Base-by-base conservation (phyloP, 2,888 invertebrate species). In the Tridacna gigas region DNA sequence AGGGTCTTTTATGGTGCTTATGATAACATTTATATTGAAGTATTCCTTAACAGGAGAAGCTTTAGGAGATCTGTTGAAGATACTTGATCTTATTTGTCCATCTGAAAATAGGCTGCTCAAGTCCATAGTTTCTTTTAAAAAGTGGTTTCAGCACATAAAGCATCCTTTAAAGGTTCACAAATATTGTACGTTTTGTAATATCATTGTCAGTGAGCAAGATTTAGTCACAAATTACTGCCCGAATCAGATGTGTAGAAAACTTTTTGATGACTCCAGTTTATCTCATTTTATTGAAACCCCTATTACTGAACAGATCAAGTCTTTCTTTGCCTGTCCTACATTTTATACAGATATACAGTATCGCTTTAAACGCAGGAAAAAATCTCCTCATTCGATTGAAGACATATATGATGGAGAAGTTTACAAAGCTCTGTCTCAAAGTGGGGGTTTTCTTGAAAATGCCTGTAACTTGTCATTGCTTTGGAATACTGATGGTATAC, bases 141-240 rank as follows among this genome's bases (percentile, higher is more conserved):
- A 69, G 12, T 69, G 69, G 69, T 69, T 69, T 69, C 69, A 69
- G 26, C 69, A 69, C n/a, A 69, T 69, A 22, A 69, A 69, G n/a
- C 69, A 69, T 69, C 69, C 69, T 18, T 45, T 69, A 28, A 69
- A 69, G 26, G n/a, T 69, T 28, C 69, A 69, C n/a, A 69, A 69
- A 45, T 69, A 69, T 26, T 69, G 69, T n/a, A 69, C 18, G 13
- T 69, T 69, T n/a, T 69, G 69, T 69, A 22, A 69, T 28, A 7
- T 69, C 26, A 12, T 69, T 13, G 20, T 69, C 20, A 28, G 37
- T 69, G 69, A 63, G n/a, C 9, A 11, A n/a, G 25, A 63, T n/a
- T 63, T 63, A n/a, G 11, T 15, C 11, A 11, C 9, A 25, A n/a
- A 63, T 15, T 9, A 15, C 13, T 63, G 63, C n/a, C 63, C 63